Percentiles rank a stretch among this genome's conserved stretches.
These are phyloP conservation scores for Myxocyprinus asiaticus DNA, from an alignment of 2,113 vertebrate species.

Conservation along the genomic window DNA sequence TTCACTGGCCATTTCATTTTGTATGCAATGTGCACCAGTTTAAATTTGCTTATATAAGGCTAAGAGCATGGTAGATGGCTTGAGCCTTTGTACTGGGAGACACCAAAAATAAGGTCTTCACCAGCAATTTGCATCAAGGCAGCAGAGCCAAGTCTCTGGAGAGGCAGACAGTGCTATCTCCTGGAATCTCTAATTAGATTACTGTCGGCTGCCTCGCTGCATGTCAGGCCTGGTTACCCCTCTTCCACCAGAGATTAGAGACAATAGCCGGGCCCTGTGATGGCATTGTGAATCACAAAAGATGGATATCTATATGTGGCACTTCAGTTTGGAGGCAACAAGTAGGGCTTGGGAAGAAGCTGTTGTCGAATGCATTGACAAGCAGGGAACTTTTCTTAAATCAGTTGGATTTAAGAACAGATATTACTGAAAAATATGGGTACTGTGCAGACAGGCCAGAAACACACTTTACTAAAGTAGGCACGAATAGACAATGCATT, in stretches of 20 bases:
- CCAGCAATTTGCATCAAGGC: constrained; percentile 72
- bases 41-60: constrained; percentile 61
- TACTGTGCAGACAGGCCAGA: too few species aligned
- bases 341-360: constrained; percentile 35
- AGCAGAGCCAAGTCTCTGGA: constrained; percentile 67
- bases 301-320: constrained; percentile 58
- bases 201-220: constrained; percentile 76
- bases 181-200: constrained; percentile 80
- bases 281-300: constrained; percentile 45
- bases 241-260: constrained; percentile 72
- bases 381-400: neutral
- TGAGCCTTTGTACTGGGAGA: constrained; percentile 66
- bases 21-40: neutral
- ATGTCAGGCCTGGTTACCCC: constrained; percentile 77
- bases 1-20: constrained; percentile 49
- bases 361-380: neutral
- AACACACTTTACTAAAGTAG: too few species aligned
- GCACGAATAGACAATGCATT: too few species aligned
- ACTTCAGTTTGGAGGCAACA: constrained; percentile 49
- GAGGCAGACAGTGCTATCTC: constrained; percentile 68
- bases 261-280: constrained; percentile 66
- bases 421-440: too few species aligned
- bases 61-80: constrained; percentile 34
- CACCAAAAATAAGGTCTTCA: constrained; percentile 72
- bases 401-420: neutral